phyloP scores from a whole-genome alignment of 2,113 vertebrate species.

The Nymphicus hollandicus region DNA sequence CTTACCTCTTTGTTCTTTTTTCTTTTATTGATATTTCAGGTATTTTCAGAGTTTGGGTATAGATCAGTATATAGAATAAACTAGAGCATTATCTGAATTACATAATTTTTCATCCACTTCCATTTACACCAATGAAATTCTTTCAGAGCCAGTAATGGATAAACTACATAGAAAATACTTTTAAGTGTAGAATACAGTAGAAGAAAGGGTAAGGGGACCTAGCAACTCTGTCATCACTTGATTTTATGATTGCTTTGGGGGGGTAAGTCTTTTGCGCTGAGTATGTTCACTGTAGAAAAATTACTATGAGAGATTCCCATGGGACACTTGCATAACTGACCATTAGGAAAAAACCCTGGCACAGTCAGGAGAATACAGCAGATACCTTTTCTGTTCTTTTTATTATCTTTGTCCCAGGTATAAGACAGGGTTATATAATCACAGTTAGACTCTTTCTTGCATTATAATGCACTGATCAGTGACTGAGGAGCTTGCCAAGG shows the following conservation, averaged over 20 bases:
- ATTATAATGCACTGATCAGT: background rate
- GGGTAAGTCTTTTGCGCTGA: background rate
- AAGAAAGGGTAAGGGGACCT: conserved; percentile 17
- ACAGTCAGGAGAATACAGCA: background rate
- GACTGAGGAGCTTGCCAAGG: background rate
- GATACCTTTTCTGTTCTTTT: conserved; percentile 4
- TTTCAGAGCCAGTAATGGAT: background rate
- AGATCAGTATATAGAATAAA: background rate
- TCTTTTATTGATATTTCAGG: background rate
- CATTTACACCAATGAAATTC: background rate
- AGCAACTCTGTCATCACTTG: background rate
- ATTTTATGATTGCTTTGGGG: conserved; percentile 18
- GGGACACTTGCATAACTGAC: conserved; percentile 43
- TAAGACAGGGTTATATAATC: conserved; percentile 11
- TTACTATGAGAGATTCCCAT: background rate
- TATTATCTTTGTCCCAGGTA: conserved; percentile 20
- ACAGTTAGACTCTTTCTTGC: background rate
- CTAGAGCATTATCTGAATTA: background rate
- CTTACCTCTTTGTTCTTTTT: background rate
- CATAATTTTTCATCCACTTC: background rate
- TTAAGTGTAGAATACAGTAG: background rate
- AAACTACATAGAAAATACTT: background rate
- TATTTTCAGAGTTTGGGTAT: background rate
- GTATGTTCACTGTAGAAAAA: background rate
- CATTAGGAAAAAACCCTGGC: conserved; percentile 3